phyloP scores from a whole-genome alignment of 2,113 vertebrate species.

The Xiphias gladius region DNA sequence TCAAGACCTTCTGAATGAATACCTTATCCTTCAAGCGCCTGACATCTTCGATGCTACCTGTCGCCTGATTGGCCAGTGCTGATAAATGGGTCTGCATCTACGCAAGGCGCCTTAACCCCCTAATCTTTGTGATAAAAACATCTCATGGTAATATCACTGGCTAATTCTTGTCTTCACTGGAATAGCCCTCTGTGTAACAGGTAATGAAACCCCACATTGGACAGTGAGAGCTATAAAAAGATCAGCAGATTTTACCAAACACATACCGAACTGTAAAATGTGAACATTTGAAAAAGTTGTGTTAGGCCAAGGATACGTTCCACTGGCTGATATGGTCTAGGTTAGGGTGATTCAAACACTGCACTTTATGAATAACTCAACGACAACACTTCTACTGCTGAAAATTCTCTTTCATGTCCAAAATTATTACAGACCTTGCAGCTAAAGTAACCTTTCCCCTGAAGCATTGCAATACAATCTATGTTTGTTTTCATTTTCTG shows the following conservation, averaged over 20 bases:
- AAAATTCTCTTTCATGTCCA: not conserved
- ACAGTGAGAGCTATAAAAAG: not conserved
- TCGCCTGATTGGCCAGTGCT: slow-evolving; percentile 77
- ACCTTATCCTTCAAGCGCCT: slow-evolving; percentile 71
- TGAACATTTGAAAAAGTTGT: not conserved
- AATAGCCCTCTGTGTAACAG: slow-evolving; percentile 26
- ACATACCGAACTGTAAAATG: not conserved
- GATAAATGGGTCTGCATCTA: slow-evolving; percentile 72
- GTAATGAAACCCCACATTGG: slow-evolving; percentile 49
- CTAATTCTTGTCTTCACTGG: slow-evolving; percentile 78
- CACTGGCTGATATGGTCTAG: not conserved
- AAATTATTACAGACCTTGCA: not conserved
- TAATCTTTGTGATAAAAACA: slow-evolving; percentile 86
- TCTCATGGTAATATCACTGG: slow-evolving; percentile 73
- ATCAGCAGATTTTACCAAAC: not conserved
- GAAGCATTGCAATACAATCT: too few species aligned
- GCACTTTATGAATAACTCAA: not conserved
- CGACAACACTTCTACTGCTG: not conserved
- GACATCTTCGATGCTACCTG: slow-evolving; percentile 63
- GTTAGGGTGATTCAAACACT: not conserved
- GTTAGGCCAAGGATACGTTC: not conserved
- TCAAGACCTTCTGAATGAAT: slow-evolving; percentile 77
- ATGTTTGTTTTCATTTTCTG: not conserved
- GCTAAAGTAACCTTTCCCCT: not conserved
- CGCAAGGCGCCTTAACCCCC: slow-evolving; percentile 82